Percentiles rank a stretch among this genome's conserved stretches.
phyloP scores from a whole-genome alignment of 2,888 invertebrate species.

The Phengaris arion region DNA sequence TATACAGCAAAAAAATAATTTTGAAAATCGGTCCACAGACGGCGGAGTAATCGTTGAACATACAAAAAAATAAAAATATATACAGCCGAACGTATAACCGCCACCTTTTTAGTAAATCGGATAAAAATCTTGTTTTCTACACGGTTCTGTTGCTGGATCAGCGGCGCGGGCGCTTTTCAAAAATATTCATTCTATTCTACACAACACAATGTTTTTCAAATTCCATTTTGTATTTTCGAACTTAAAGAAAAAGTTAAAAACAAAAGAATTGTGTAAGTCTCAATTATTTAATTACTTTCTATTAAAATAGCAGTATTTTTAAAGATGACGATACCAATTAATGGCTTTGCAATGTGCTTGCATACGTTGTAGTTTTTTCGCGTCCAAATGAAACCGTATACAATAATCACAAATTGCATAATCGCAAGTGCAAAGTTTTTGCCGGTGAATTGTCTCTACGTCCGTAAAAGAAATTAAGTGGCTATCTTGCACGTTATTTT shows the following conservation, averaged over 20 bases:
- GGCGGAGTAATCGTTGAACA: too few relatives aligned
- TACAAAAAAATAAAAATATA: too few relatives aligned
- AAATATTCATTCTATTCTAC: background rate
- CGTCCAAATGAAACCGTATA: background rate
- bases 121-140: background rate
- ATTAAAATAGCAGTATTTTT: background rate
- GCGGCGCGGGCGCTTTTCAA: background rate
- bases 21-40: too few relatives aligned
- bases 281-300: background rate
- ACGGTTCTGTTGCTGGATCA: background rate
- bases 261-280: background rate
- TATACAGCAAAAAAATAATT: too few relatives aligned
- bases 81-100: too few relatives aligned
- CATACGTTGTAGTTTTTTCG: background rate
- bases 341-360: background rate
- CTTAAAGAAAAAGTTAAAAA: background rate
- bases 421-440: conserved; percentile 8
- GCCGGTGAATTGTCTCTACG: background rate
- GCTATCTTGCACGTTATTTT: conserved; percentile 4
- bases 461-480: conserved; percentile 1
- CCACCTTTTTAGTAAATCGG: too few relatives aligned
- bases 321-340: background rate
- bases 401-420: background rate
- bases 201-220: too few relatives aligned
- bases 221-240: too few relatives aligned